phyloP scores from a whole-genome alignment of 1,140 invertebrate genomes.

The Grapholita molesta region DNA sequence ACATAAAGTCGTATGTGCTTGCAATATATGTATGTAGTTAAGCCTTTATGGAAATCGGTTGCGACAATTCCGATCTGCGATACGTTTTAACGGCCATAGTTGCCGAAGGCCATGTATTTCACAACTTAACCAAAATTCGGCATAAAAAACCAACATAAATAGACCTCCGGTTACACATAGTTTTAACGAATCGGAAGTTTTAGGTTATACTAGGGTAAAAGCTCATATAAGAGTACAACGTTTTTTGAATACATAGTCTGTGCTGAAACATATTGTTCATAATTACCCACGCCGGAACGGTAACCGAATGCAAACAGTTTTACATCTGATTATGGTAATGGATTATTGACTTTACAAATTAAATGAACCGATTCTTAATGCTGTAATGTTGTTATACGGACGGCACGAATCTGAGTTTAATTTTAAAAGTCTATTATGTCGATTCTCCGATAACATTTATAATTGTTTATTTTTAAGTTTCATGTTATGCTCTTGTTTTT shows the following conservation, averaged over 20 bases:
- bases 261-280: conserved; percentile 69
- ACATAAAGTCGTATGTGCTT: not conserved
- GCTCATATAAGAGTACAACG: not conserved
- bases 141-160: not conserved
- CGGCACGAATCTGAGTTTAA: not conserved
- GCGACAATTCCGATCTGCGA: conserved; percentile 67
- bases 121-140: not conserved
- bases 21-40: not conserved
- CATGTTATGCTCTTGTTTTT: no score
- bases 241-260: conserved; percentile 18
- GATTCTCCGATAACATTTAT: not conserved
- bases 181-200: not conserved
- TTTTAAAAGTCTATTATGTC: not conserved
- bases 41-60: not conserved
- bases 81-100: conserved; percentile 70
- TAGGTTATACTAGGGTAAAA: not conserved
- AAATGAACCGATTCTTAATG: conserved; percentile 3
- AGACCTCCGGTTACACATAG: not conserved
- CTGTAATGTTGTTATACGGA: not conserved
- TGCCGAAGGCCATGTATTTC: conserved; percentile 48
- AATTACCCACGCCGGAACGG: conserved; percentile 68
- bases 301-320: conserved; percentile 73
- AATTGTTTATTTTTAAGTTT: no score
- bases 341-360: conserved; percentile 31
- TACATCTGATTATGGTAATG: conserved; percentile 68